Evolutionary conservation across 2,888 invertebrate species (phyloP).

Genomic region (Argynnis bischoffii): DNA sequence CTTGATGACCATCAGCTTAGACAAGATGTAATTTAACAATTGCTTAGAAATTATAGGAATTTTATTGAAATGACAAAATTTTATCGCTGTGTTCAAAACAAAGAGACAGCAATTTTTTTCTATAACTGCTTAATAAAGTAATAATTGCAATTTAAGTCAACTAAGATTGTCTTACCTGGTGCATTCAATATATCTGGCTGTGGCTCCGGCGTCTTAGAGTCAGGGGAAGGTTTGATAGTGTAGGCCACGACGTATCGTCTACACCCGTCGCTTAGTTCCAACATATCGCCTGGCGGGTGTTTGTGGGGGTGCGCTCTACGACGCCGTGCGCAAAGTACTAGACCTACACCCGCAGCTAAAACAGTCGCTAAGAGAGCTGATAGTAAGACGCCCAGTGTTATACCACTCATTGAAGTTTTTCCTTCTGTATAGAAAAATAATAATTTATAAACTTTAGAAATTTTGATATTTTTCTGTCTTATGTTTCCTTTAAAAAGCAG

Average conservation of each 20-base stretch:
- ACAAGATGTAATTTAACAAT: too few species aligned
- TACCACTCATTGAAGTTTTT: slow-evolving; percentile 85
- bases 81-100: too few species aligned
- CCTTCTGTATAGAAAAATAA: slow-evolving; percentile 78
- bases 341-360: slow-evolving; percentile 63
- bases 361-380: slow-evolving; percentile 67
- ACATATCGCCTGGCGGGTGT: slow-evolving; percentile 77
- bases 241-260: slow-evolving; percentile 93
- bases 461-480: too few species aligned
- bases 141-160: too few species aligned
- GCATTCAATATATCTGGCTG: slow-evolving; percentile 92
- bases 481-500: too few species aligned
- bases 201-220: slow-evolving; percentile 82
- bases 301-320: slow-evolving; percentile 68
- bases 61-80: too few species aligned
- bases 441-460: too few species aligned
- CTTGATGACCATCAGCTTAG: too few species aligned
- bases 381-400: slow-evolving; percentile 86
- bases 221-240: slow-evolving; percentile 87
- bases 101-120: too few species aligned
- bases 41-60: too few species aligned
- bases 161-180: slow-evolving; percentile 74
- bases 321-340: slow-evolving; percentile 62
- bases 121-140: too few species aligned
- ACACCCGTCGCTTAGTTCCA: slow-evolving; percentile 89